These are phyloP conservation scores for Catharus bicknelli DNA, from an alignment of 2,113 vertebrate species.

Conservation along the genomic window DNA sequence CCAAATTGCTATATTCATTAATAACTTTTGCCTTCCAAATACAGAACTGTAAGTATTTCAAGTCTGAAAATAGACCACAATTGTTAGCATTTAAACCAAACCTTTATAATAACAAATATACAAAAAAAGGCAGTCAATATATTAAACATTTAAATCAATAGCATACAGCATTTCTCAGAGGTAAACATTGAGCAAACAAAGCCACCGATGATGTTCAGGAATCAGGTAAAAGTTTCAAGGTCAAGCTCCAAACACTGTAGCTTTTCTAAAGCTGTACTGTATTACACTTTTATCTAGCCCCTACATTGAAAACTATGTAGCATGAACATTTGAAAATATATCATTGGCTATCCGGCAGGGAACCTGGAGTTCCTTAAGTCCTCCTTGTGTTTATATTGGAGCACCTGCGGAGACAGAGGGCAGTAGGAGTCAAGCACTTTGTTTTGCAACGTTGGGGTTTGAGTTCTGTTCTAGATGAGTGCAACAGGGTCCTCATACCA, in stretches of 20 bases:
- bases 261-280: constrained; percentile 41
- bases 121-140: constrained; percentile 70
- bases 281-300: constrained; percentile 36
- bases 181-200: constrained; percentile 64
- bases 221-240: constrained; percentile 36
- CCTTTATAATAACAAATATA: constrained; percentile 67
- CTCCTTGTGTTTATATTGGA: neutral
- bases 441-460: neutral
- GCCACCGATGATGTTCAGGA: constrained; percentile 37
- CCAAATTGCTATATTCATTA: constrained; percentile 59
- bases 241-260: constrained; percentile 56
- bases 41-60: constrained; percentile 57
- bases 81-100: constrained; percentile 63
- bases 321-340: neutral
- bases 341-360: neutral
- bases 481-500: neutral
- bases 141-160: constrained; percentile 70
- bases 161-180: constrained; percentile 48
- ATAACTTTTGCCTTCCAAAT: constrained; percentile 59
- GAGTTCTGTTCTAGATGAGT: neutral
- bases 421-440: constrained; percentile 28
- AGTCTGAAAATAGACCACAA: constrained; percentile 68
- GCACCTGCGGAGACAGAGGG: constrained; percentile 19
- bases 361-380: constrained; percentile 1
- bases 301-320: constrained; percentile 39